Conservation (phyloP, 2,888 invertebrate species). For the Anticlea derivata region DNA sequence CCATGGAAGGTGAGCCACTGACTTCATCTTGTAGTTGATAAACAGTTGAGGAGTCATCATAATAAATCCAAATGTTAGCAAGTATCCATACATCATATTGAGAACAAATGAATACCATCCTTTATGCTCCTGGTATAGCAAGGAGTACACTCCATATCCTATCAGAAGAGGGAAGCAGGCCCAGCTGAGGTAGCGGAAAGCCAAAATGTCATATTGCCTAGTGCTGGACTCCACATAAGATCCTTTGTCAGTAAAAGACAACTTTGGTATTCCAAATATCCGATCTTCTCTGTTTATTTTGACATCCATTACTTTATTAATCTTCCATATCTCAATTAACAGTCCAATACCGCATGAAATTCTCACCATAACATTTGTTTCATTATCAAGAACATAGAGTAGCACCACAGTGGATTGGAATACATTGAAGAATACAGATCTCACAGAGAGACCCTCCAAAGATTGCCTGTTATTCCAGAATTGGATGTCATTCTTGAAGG, state of each 20-base stretch:
- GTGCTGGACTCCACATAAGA: constrained; percentile 98
- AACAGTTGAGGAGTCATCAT: constrained; percentile 99
- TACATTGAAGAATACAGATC: constrained; percentile 99
- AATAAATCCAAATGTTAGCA: constrained; percentile 99
- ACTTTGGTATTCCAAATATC: constrained; percentile 91
- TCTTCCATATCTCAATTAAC: constrained; percentile 99
- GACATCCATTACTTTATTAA: constrained; percentile 95
- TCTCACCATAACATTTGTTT: constrained; percentile 97
- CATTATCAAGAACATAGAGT: constrained; percentile 98
- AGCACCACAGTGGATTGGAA: constrained; percentile 98
- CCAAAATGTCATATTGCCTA: constrained; percentile 95
- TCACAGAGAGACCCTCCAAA: constrained; percentile 97
- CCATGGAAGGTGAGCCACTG: constrained; percentile 99
- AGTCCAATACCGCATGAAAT: constrained; percentile 97
- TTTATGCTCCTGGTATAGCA: constrained; percentile 98
- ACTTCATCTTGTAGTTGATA: constrained; percentile 99
- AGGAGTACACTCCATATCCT: constrained; percentile 97
- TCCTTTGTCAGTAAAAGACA: constrained; percentile 95
- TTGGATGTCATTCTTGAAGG: constrained; percentile 99
- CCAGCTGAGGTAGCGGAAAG: constrained; percentile 98
- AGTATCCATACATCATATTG: constrained; percentile 98
- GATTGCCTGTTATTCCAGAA: constrained; percentile 99
- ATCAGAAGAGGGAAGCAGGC: constrained; percentile 95
- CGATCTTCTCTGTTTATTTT: constrained; percentile 89
- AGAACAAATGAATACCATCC: constrained; percentile 99